Conservation (phyloP, 1,140 invertebrate species). For the Linepithema humile region DNA sequence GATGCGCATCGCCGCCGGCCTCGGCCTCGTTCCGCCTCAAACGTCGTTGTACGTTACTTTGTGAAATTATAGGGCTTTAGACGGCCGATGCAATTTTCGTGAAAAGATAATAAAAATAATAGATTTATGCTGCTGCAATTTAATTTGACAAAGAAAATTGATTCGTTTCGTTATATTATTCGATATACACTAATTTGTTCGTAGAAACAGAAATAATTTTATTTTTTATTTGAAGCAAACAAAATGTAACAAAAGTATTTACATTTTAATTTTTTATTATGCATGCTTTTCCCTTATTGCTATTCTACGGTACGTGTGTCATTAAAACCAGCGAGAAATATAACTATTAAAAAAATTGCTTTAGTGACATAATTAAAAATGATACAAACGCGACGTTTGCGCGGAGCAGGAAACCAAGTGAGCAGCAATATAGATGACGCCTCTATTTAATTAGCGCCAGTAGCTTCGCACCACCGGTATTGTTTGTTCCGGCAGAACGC, state of each 20-base stretch:
- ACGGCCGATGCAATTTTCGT: background rate
- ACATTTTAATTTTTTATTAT: no score
- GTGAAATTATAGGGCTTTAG: constrained; percentile 65
- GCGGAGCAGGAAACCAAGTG: background rate
- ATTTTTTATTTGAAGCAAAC: background rate
- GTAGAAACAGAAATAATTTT: background rate
- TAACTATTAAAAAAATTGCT: background rate
- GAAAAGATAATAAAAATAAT: background rate
- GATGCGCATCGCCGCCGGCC: constrained; percentile 53
- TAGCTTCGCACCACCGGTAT: background rate
- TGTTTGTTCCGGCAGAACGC: background rate
- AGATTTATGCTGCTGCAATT: background rate
- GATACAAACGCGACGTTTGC: background rate
- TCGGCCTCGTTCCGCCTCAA: constrained; percentile 52
- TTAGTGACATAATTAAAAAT: constrained; percentile 1
- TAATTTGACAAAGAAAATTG: background rate
- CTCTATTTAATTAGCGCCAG: constrained; percentile 39
- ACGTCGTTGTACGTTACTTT: constrained; percentile 63
- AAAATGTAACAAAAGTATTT: background rate
- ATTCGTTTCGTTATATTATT: background rate
- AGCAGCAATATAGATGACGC: background rate
- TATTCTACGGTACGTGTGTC: no score
- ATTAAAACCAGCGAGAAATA: background rate
- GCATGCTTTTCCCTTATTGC: background rate
- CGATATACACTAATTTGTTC: background rate